Conservation (phyloP, 2,888 invertebrate species). For the Itoplectis maculator region DNA sequence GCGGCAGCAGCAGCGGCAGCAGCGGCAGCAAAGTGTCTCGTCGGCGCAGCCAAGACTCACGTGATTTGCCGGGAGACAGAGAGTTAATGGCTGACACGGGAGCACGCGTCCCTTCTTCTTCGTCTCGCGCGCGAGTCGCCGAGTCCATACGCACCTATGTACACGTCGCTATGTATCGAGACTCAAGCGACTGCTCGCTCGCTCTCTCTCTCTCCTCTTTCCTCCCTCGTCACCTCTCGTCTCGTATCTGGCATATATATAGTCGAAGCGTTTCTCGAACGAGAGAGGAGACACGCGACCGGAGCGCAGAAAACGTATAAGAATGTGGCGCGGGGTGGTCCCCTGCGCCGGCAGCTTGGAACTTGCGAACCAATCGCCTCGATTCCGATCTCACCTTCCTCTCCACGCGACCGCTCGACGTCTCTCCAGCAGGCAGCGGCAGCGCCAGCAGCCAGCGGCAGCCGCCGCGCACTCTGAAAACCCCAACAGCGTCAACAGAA, state of each 20-base stretch:
- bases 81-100: conserved; percentile 76
- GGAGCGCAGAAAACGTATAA: conserved; percentile 58
- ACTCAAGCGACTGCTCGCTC: neutral
- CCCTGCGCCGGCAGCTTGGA: conserved; percentile 37
- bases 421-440: neutral
- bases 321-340: conserved; percentile 65
- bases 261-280: conserved; percentile 18
- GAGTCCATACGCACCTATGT: conserved; percentile 51
- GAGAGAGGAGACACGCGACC: conserved; percentile 64
- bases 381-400: conserved; percentile 52
- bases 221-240: too few species aligned
- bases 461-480: conserved; percentile 39
- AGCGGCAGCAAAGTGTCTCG: conserved; percentile 48
- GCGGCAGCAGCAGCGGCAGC: conserved; percentile 23
- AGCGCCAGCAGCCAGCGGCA: neutral
- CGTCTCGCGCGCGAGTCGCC: conserved; percentile 66
- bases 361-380: conserved; percentile 59
- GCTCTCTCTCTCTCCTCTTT: too few species aligned
- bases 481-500: neutral
- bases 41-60: conserved; percentile 41
- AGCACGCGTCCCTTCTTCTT: conserved; percentile 64
- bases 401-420: conserved; percentile 41
- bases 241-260: neutral
- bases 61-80: conserved; percentile 74
- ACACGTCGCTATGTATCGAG: conserved; percentile 24